A percentile compares a stretch with the other conserved stretches of the same genome.
Evolutionary conservation across 53 echinoderm and acorn worm species (phyloP).

Genomic region (Zoroaster sp.): DNA sequence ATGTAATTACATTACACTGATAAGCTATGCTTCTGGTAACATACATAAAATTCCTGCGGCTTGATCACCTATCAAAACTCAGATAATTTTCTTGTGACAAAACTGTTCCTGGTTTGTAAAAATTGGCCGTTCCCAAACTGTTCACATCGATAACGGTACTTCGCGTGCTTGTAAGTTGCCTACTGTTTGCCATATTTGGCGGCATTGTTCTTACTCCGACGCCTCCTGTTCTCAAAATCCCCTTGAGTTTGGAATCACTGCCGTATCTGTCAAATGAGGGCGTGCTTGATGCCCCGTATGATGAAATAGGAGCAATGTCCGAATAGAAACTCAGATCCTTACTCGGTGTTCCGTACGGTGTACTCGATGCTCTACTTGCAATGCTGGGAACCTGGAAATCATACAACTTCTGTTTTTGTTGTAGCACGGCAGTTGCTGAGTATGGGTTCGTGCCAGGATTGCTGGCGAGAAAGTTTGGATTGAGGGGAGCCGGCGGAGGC

Average conservation of each 20-base stretch:
- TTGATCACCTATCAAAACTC: background rate
- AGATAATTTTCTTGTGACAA: constrained; percentile 21
- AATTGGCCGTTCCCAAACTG: constrained; percentile 65
- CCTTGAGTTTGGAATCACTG: constrained; percentile 23
- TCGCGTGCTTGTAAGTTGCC: background rate
- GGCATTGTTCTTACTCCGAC: constrained; percentile 1
- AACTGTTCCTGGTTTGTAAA: constrained; percentile 45
- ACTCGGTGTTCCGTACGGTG: constrained; percentile 80
- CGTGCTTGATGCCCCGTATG: background rate
- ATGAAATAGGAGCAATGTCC: constrained; percentile 63
- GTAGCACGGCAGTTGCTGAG: constrained; percentile 11
- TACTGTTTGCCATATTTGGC: constrained; percentile 26
- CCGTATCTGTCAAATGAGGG: background rate
- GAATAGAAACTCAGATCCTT: constrained; percentile 80
- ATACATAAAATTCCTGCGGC: background rate
- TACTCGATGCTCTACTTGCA: constrained; percentile 83
- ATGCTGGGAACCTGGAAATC: constrained; percentile 43
- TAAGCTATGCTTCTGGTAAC: background rate
- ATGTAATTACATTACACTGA: background rate
- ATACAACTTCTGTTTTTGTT: constrained; percentile 30
- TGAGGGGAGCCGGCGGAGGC: constrained; percentile 64
- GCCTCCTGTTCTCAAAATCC: constrained; percentile 5
- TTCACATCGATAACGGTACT: constrained; percentile 76
- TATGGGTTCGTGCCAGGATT: constrained; percentile 47
- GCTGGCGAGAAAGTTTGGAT: constrained; percentile 52